A percentile compares a stretch with the other conserved stretches of the same genome.
phyloP scores from a whole-genome alignment of 2,113 vertebrate genomes.

The Heliornis fulica region DNA sequence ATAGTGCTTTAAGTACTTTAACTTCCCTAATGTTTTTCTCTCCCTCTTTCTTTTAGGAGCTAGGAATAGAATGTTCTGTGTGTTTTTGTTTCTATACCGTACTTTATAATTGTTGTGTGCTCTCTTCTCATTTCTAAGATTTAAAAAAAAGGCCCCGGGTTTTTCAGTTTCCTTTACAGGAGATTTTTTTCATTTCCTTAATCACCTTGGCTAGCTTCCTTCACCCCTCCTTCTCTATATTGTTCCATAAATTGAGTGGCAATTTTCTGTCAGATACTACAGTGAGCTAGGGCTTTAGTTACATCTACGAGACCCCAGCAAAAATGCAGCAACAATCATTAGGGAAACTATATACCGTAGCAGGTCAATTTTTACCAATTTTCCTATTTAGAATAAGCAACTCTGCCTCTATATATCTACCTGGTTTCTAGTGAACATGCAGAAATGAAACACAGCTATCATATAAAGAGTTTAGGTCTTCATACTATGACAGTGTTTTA shows the following conservation, averaged over 20 bases:
- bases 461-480: neutral
- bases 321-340: neutral
- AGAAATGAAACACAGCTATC: neutral
- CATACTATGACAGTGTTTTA: neutral
- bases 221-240: neutral
- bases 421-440: neutral
- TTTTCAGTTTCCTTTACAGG: neutral
- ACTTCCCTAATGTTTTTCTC: neutral
- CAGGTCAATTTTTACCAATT: neutral
- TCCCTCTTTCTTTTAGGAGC: neutral
- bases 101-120: neutral
- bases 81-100: neutral
- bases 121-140: neutral
- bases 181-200: neutral
- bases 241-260: neutral
- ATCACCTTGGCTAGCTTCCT: neutral
- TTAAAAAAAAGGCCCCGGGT: neutral
- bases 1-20: neutral
- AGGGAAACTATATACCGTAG: neutral
- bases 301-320: neutral
- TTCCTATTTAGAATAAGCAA: neutral
- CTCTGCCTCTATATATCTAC: neutral
- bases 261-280: neutral
- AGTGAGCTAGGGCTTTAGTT: neutral
- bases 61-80: neutral